phyloP scores from a whole-genome alignment of 2,797 vertebrate genomes.

The Syncerus caffer region DNA sequence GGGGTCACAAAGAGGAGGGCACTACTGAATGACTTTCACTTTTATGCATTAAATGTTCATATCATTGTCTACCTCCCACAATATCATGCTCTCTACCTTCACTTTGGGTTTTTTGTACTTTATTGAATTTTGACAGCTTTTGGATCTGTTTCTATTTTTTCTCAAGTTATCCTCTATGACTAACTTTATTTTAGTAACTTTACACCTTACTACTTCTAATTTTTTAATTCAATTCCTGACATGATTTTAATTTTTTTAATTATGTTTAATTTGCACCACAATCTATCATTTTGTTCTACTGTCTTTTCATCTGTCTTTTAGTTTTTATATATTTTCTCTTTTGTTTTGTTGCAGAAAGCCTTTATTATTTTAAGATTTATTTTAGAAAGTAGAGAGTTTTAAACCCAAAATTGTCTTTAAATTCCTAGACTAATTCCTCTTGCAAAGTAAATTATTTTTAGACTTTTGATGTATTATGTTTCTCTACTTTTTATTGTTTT shows the following conservation, averaged over 20 bases:
- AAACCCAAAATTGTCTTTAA: not conserved
- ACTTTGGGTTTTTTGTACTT: not conserved
- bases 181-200: not conserved
- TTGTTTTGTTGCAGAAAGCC: not conserved
- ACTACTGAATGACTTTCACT: not conserved
- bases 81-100: not conserved
- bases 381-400: not conserved
- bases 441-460: not conserved
- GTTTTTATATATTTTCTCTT: not conserved
- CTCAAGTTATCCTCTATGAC: not conserved
- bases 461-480: not conserved
- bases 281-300: not conserved
- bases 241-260: not conserved
- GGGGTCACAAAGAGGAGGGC: not conserved
- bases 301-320: not conserved
- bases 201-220: not conserved
- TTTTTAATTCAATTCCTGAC: not conserved
- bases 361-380: not conserved
- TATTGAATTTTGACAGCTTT: not conserved
- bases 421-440: not conserved
- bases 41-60: not conserved
- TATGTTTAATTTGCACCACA: not conserved
- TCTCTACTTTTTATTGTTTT: not conserved
- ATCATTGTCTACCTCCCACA: not conserved
- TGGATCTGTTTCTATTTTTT: not conserved